Base-by-base conservation (phyloP, 1,140 invertebrate genomes). In the Radopholus similis region DNA sequence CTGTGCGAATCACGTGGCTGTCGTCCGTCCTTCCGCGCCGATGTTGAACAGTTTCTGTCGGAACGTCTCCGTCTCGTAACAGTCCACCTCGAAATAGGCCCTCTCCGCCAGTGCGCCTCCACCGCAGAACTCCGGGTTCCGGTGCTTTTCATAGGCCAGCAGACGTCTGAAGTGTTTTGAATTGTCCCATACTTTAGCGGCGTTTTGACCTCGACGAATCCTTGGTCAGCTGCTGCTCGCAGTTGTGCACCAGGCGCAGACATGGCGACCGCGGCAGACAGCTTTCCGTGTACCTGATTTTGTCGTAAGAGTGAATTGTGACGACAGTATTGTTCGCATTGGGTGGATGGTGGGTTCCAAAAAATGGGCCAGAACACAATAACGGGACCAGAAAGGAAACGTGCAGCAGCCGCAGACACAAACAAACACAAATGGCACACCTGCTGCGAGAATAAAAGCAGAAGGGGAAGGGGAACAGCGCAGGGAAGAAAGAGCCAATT, bases 191-290 rank as follows among this genome's bases (percentile, higher is more conserved):
- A 26, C 37, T 8, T 49, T n/a, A 11, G 28, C 21, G 11, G 28
- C 15, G 18, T 18, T 32, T 13, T 13, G 34, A 77, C 78, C 74
- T 62, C 34, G 78, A 37, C 53, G 77, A 60, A 47, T 71, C 71
- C 30, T 64, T 66, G 3, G 77, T 70, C 11, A 85, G 66, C n/a
- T 68, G 62, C 71, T 86, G 85, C 74, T 86, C 85, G 75, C 83
- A 84, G 67, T 86, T 86, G 23, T 77, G 67, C 21, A 84, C 57
- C 21, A 86, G 65, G 30, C 71, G 30, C n/a, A 86, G 65, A 68
- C 83, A 83, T 6, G 83, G 82, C 70, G 85, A 84, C 44, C 55
- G 68, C 0, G 85, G 84, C 21, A 86, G 74, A 49, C 84, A 83
- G 5, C 83, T 77, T 21, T 83, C 79, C 30, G 64, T 70, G 70